These are phyloP conservation scores for Ormyrus nitidulus DNA, from an alignment of 2,888 invertebrate genomes.

Conservation along the genomic window DNA sequence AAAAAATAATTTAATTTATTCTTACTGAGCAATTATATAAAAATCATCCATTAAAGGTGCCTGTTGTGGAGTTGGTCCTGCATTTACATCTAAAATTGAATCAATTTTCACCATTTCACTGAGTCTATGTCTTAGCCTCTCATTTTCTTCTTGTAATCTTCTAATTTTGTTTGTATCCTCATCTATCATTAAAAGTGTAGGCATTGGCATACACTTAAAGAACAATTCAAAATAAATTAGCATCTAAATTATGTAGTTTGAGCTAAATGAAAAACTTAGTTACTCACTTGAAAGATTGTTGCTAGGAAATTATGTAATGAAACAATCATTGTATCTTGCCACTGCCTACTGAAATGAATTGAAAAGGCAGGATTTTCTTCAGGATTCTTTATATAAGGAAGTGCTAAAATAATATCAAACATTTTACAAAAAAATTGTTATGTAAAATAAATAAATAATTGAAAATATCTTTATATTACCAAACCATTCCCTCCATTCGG, in stretches of 20 bases:
- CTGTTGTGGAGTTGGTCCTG: slow-evolving; percentile 83
- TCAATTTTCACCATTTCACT: slow-evolving; percentile 77
- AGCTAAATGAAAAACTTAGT: slow-evolving; percentile 37
- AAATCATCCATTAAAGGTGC: slow-evolving; percentile 93
- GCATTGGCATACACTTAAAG: slow-evolving; percentile 88
- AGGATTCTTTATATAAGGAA: slow-evolving; percentile 93
- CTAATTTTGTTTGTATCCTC: slow-evolving; percentile 89
- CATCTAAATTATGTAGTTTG: slow-evolving; percentile 11
- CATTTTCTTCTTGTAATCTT: slow-evolving; percentile 90
- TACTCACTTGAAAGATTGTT: slow-evolving; percentile 85
- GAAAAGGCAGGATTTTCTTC: slow-evolving; percentile 93
- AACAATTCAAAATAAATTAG: slow-evolving; percentile 2
- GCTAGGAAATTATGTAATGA: slow-evolving; percentile 96
- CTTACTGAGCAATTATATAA: slow-evolving; percentile 89
- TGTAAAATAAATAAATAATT: slow-evolving; percentile 6
- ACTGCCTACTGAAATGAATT: slow-evolving; percentile 92
- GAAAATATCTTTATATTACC: slow-evolving; percentile 78
- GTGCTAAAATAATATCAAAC: slow-evolving; percentile 78
- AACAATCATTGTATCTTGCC: slow-evolving; percentile 95
- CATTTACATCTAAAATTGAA: slow-evolving; percentile 79
- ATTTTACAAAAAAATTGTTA: neutral
- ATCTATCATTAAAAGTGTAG: slow-evolving; percentile 90
- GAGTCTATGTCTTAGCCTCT: slow-evolving; percentile 80
- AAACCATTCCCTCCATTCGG: slow-evolving; percentile 99
- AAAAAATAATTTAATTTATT: slow-evolving; percentile 8